Evolutionary conservation across 2,113 vertebrate genomes (phyloP).

Genomic region (Vicugna pacos): DNA sequence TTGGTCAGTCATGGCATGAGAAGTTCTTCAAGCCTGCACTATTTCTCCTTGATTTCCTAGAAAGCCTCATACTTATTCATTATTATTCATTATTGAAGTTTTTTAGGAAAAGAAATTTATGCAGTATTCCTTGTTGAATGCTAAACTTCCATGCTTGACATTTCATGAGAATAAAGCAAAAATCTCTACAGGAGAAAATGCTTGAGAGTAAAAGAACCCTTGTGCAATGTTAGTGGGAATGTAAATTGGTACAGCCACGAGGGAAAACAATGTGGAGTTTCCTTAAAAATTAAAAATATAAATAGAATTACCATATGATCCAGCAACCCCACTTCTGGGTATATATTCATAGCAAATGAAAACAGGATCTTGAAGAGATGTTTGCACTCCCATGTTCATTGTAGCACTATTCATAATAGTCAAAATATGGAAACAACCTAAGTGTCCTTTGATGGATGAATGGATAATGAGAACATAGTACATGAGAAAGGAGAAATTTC

Average conservation of each 20-base stretch:
- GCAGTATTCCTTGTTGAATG: background rate
- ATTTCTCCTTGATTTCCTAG: conserved; percentile 2
- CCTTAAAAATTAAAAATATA: background rate
- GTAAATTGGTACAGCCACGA: background rate
- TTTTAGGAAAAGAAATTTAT: background rate
- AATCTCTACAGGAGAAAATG: background rate
- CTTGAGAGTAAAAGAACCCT: background rate
- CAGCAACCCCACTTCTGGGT: background rate
- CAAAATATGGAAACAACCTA: background rate
- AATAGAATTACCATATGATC: background rate
- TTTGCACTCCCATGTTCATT: background rate
- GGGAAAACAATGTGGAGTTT: background rate
- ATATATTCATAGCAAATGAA: conserved; percentile 1
- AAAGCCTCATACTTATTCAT: background rate
- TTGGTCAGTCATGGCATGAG: background rate
- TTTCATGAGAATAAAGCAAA: background rate
- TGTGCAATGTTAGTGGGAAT: background rate
- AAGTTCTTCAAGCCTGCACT: background rate
- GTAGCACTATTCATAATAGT: background rate
- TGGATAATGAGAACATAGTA: background rate
- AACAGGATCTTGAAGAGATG: background rate
- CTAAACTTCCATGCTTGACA: background rate
- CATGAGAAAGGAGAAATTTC: background rate
- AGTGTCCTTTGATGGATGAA: background rate
- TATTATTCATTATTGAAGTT: background rate